Base-by-base conservation (phyloP, 53 echinoderm and acorn worm genomes). In the Henricia sp. region DNA sequence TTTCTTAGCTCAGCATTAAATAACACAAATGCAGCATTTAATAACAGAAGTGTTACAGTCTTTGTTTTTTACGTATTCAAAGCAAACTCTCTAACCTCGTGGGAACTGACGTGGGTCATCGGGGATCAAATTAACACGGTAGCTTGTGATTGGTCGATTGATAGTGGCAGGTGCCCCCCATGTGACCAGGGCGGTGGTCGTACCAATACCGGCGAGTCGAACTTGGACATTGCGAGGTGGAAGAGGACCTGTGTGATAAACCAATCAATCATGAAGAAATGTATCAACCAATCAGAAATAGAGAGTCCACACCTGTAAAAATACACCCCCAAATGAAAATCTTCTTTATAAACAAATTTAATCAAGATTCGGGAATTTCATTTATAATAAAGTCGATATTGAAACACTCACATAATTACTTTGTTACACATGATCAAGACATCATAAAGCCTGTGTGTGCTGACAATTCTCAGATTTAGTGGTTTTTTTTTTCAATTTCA, bases 241-340 rank as follows among this genome's bases (percentile, higher is more conserved):
- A 13, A 83, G 80, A 10, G 91, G 91, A 10, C 48, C 91, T 91
- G 83, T 5, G 67, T 12, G 16, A n/a, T 29, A 17, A 37, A 55
- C 55, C 55, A 74, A 74, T 4, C 54, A 74, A 4, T 70, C 25
- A 32, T 35, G 17, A 32, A 40, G 42, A 36, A 29, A 46, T 14
- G 11, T 57, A 14, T 53, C 3, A 0, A 56, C 24, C 20, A n/a
- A 56, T 56, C 56, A 56, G 13, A 13, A 6, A 10, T 46, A 46
- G 6, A 46, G 46, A 46, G 8, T 10, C 8, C 46, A 46, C 46
- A 10, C 27, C 25, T n/a, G 72, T 6, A 43, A 27, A n/a, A 60
- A 59, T 59, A 28, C 25, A 56, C 52, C 52, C 17, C 14, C 20
- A 24, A 37, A 30, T 40, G n/a, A 33, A 24, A 37, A 68, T 19